Evolutionary conservation across 2,888 invertebrate genomes (phyloP).

Genomic region (Candidula unifasciata): DNA sequence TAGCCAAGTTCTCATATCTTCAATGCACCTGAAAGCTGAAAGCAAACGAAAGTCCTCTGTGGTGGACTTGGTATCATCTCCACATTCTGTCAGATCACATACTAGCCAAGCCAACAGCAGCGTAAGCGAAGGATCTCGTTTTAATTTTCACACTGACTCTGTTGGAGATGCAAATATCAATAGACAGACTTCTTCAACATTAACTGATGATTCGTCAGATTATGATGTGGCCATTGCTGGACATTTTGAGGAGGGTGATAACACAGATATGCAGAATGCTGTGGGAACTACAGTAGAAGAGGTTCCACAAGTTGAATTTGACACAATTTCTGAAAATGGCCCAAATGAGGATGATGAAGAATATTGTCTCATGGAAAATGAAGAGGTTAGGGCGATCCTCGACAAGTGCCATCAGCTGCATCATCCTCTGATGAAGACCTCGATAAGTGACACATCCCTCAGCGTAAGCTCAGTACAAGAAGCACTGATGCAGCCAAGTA

Average conservation of each 20-base stretch:
- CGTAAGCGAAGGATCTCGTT: background rate
- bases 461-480: slow-evolving; percentile 23
- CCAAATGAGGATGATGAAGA: slow-evolving; percentile 39
- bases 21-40: slow-evolving; percentile 51
- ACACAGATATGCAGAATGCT: background rate
- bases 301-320: background rate
- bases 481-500: background rate
- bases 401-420: slow-evolving; percentile 54
- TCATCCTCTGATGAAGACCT: slow-evolving; percentile 67
- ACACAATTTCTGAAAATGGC: background rate
- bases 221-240: background rate
- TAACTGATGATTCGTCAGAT: background rate
- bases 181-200: background rate
- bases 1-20: slow-evolving; percentile 62
- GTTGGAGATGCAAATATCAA: background rate
- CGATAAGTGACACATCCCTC: slow-evolving; percentile 67
- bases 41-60: slow-evolving; percentile 24
- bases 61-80: slow-evolving; percentile 26
- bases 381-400: slow-evolving; percentile 54
- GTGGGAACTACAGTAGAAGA: background rate
- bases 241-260: background rate
- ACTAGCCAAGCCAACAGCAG: background rate
- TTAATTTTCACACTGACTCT: background rate
- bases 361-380: slow-evolving; percentile 51
- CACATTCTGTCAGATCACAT: slow-evolving; percentile 10